Base-by-base conservation (phyloP, 2,797 vertebrate species). In the Somateria mollissima region DNA sequence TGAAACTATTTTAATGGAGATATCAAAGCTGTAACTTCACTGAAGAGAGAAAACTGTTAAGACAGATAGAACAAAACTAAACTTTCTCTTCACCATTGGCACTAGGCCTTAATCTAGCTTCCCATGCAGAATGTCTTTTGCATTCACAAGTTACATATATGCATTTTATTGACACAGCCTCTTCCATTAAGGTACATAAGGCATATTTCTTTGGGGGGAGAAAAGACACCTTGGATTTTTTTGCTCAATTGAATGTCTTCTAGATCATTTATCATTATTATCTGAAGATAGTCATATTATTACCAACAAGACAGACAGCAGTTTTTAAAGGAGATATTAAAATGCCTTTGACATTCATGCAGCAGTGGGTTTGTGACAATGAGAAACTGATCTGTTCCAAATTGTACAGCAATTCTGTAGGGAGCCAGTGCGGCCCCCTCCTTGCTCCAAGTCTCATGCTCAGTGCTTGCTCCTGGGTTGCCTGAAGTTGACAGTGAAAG, bases 381-480 rank as follows among this genome's bases (percentile, higher is more conserved):
- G 49, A 53, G 70, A 34, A 39, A 47, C 12, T 10, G 25, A 13
- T 9, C 11, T 24, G 2, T 57, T 73, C 5, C 3, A 76, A 76
- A 15, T 11, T 1, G 0, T 37, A 8, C 17, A 39, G 21, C 8
- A 51, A 22, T 13, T 37, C 25, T 66, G 13, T 24, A 19, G 51
- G 27, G 41, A 74, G 21, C 8, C 4, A 49, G 8, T 28, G 14
- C 7, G 41, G 11, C 0, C 2, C 17, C 28, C 1, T 14, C n/a
- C 13, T 56, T 70, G 20, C 14, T 77, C 30, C 53, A 76, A 30
- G 6, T 4, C 36, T 43, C 8, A 14, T 27, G 25, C 30, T 57
- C 3, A 1, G 2, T 1, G 0, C 37, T 89, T 0, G 0, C 2
- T 7, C 8, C 11, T 60, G 1, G 49, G 20, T 0, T 7, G 27